Conservation (phyloP, 2,113 vertebrate genomes). For the Platycercus adscitus region DNA sequence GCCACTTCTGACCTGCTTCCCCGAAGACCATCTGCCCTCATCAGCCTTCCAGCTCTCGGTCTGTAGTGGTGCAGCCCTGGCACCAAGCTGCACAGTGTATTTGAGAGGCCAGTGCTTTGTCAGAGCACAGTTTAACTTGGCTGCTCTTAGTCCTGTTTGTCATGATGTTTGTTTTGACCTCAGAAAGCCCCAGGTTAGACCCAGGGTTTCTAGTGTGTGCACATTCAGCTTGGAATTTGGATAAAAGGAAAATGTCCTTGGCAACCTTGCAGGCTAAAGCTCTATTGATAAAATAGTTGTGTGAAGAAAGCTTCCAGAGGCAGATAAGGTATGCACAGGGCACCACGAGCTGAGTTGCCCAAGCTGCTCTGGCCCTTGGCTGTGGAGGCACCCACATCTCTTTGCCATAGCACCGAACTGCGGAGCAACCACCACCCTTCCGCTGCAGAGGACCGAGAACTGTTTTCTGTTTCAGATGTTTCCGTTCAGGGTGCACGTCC, state of each 20-base stretch:
- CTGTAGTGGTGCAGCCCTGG: background rate
- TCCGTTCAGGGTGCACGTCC: fast-evolving
- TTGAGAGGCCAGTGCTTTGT: background rate
- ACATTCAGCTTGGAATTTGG: background rate
- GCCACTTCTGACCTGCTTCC: background rate
- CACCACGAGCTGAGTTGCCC: background rate
- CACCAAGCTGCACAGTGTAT: fast-evolving
- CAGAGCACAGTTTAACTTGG: background rate
- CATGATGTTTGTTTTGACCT: background rate
- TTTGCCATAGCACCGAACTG: background rate
- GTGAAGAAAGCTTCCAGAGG: background rate
- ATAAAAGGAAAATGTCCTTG: background rate
- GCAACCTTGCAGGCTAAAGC: background rate
- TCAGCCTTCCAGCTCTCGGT: background rate
- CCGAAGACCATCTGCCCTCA: background rate
- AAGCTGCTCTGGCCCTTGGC: background rate
- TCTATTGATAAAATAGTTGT: background rate
- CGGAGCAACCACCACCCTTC: background rate
- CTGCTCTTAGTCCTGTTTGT: background rate
- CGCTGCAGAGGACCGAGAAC: fast-evolving
- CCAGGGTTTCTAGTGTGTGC: background rate
- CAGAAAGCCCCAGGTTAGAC: background rate
- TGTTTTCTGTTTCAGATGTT: background rate
- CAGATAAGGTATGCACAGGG: background rate
- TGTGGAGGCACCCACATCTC: fast-evolving